phyloP scores from a whole-genome alignment of 2,888 invertebrate genomes.

The Ormyrus nitidulus region DNA sequence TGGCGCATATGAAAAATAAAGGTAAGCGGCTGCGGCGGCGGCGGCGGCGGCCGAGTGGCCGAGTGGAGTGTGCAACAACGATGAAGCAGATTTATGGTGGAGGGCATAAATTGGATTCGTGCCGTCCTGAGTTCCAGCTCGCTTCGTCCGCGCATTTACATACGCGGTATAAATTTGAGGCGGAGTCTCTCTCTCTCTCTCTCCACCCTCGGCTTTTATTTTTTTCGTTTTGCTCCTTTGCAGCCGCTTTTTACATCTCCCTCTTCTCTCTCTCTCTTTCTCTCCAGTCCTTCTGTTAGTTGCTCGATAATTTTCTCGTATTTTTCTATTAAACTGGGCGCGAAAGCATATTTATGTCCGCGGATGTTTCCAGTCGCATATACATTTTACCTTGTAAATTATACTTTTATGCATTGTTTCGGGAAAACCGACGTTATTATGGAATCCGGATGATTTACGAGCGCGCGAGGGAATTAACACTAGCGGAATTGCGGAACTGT shows the following conservation, averaged over 20 bases:
- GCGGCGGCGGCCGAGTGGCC: background rate
- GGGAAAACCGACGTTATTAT: no score
- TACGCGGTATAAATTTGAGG: constrained; percentile 52
- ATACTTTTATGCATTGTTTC: background rate
- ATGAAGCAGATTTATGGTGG: constrained; percentile 64
- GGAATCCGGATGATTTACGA: no score
- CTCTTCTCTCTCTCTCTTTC: background rate
- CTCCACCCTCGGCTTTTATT: background rate
- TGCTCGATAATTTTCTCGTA: constrained; percentile 18
- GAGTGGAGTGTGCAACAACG: constrained; percentile 57
- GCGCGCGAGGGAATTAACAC: no score
- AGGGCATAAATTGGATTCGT: constrained; percentile 58
- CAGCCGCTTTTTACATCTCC: background rate
- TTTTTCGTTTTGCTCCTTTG: background rate
- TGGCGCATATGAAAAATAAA: constrained; percentile 27
- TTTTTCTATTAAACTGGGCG: background rate
- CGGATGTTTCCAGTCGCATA: no score
- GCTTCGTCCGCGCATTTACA: constrained; percentile 51
- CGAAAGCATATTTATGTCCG: no score
- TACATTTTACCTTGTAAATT: background rate
- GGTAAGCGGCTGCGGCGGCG: constrained; percentile 11
- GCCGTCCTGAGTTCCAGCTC: constrained; percentile 56
- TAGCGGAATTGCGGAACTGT: no score
- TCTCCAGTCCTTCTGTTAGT: background rate
- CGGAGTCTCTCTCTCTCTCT: constrained; percentile 1